These are phyloP conservation scores for Seriola aureovittata DNA, from an alignment of 2,113 vertebrate genomes.

Conservation along the genomic window DNA sequence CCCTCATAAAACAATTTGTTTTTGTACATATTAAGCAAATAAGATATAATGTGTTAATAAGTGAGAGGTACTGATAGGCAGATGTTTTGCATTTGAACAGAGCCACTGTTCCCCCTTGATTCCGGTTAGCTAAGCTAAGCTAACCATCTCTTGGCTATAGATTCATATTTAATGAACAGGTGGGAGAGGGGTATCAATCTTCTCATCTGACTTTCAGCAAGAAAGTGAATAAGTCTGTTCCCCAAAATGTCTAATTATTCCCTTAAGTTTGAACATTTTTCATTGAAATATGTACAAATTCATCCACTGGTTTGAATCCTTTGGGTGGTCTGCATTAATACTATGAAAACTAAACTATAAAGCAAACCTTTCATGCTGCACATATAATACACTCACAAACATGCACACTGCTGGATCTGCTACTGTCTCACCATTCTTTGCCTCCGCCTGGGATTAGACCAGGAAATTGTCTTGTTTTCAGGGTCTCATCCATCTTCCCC, in stretches of 20 bases:
- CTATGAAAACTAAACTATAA: slow-evolving; percentile 11
- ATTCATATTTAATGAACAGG: neutral
- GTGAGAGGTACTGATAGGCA: neutral
- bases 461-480: slow-evolving; percentile 78
- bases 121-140: neutral
- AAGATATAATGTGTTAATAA: neutral
- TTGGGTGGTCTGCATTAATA: slow-evolving; percentile 13
- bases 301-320: neutral
- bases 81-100: neutral
- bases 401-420: slow-evolving; percentile 5
- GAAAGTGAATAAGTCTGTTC: neutral
- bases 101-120: too few species aligned
- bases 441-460: slow-evolving; percentile 67
- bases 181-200: neutral
- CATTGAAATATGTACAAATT: neutral
- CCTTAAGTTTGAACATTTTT: neutral
- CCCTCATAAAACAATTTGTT: neutral
- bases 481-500: slow-evolving; percentile 56
- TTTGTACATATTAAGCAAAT: neutral
- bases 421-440: slow-evolving; percentile 39
- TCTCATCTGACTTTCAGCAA: neutral
- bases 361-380: slow-evolving; percentile 5
- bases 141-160: neutral
- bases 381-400: neutral
- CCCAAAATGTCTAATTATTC: neutral